These are phyloP conservation scores for Drosophila villosipedis DNA, from an alignment of 2,888 invertebrate species.

Conservation along the genomic window DNA sequence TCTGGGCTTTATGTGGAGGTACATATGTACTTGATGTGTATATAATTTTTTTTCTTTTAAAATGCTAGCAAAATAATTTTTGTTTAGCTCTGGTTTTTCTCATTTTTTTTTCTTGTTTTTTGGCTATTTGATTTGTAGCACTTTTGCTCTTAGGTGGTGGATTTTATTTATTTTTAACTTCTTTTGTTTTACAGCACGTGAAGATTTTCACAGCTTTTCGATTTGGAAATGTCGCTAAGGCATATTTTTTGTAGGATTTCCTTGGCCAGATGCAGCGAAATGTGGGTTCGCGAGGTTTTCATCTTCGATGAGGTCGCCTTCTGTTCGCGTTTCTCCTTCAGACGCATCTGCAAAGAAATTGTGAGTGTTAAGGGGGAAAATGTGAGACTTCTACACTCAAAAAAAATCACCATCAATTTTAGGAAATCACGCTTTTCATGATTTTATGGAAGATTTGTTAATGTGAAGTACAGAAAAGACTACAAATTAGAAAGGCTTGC, in stretches of 20 bases:
- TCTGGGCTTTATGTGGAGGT: slow-evolving; percentile 16
- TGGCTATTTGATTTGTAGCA: slow-evolving; percentile 22
- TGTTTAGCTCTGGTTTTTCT: slow-evolving; percentile 34
- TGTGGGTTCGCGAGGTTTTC: slow-evolving; percentile 92
- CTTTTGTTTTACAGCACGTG: slow-evolving; percentile 89
- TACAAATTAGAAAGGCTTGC: fast-evolving
- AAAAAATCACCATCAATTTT: not conserved
- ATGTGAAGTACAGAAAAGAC: not conserved
- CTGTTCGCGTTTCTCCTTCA: slow-evolving; percentile 91
- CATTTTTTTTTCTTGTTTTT: slow-evolving; percentile 1
- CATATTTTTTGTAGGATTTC: slow-evolving; percentile 94
- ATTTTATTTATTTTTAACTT: slow-evolving; percentile 13
- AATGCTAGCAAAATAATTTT: slow-evolving; percentile 66
- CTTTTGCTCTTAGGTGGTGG: not conserved
- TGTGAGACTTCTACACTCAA: not conserved
- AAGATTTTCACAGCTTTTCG: slow-evolving; percentile 94
- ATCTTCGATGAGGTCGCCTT: slow-evolving; percentile 89
- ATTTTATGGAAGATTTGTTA: not conserved
- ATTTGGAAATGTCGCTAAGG: slow-evolving; percentile 93
- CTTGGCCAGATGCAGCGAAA: slow-evolving; percentile 92
- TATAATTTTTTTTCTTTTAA: slow-evolving; percentile 27
- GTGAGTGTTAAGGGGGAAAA: not conserved
- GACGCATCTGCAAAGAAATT: slow-evolving; percentile 87
- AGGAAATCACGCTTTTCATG: not conserved
- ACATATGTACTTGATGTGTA: slow-evolving; percentile 26